Conservation (phyloP, 2,888 invertebrate species). For the Amphiduros pacificus region DNA sequence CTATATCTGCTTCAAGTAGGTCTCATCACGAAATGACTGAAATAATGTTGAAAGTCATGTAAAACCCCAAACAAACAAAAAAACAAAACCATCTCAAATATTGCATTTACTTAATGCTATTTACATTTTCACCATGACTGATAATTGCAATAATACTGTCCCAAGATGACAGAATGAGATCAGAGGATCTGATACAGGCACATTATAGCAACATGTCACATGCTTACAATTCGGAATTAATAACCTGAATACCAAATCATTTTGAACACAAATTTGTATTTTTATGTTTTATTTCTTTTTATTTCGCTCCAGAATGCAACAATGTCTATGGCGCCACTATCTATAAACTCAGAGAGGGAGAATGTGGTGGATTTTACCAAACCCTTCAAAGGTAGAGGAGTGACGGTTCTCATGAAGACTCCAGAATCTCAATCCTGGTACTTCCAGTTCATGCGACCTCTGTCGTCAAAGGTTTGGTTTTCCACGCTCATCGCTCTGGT, state of each 20-base stretch:
- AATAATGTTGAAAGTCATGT: too few species aligned
- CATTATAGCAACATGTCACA: too few species aligned
- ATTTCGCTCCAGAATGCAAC: slow-evolving; percentile 46
- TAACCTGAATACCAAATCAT: background rate
- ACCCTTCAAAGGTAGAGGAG: slow-evolving; percentile 55
- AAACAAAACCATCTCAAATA: too few species aligned
- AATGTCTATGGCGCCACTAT: slow-evolving; percentile 53
- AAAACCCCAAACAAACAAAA: too few species aligned
- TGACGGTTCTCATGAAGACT: slow-evolving; percentile 50
- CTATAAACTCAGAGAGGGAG: slow-evolving; percentile 51
- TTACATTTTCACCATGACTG: too few species aligned
- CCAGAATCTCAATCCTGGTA: slow-evolving; percentile 45
- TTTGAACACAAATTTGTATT: background rate
- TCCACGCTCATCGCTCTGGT: slow-evolving; percentile 49
- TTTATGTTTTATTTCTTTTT: background rate
- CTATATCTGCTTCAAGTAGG: too few species aligned
- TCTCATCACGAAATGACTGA: too few species aligned
- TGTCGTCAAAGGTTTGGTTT: slow-evolving; percentile 50
- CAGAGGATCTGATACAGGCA: too few species aligned
- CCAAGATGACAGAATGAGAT: too few species aligned
- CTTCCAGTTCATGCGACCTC: slow-evolving; percentile 54
- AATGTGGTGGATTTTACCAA: slow-evolving; percentile 55
- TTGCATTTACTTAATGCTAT: too few species aligned
- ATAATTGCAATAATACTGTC: too few species aligned
- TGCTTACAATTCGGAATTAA: too few species aligned